phyloP scores from a whole-genome alignment of 2,888 invertebrate species.

The Temnothorax rugatulus region DNA sequence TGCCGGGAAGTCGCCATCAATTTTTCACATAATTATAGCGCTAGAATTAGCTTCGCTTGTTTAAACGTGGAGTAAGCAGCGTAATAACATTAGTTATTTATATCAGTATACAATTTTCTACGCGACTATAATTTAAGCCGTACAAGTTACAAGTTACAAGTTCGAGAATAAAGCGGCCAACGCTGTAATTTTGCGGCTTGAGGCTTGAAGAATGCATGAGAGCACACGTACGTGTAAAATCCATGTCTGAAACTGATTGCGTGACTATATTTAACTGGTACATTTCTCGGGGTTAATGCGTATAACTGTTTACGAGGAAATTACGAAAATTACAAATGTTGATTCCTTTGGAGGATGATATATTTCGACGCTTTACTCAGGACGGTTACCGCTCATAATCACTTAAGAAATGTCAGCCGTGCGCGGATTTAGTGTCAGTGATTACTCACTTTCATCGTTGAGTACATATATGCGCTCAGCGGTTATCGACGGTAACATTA shows the following conservation, averaged over 20 bases:
- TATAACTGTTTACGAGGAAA: conserved; percentile 49
- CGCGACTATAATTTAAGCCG: conserved; percentile 1
- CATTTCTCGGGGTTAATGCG: conserved; percentile 48
- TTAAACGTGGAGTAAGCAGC: not conserved
- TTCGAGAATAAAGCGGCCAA: not conserved
- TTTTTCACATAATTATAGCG: conserved; percentile 14
- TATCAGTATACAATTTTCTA: conserved; percentile 3
- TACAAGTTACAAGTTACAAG: conserved; percentile 1
- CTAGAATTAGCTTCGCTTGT: not conserved
- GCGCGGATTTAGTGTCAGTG: conserved; percentile 56
- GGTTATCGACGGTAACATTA: conserved; percentile 55
- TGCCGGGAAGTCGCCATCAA: conserved; percentile 12
- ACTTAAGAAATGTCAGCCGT: conserved; percentile 55
- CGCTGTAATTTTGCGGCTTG: conserved; percentile 45
- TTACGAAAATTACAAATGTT: conserved; percentile 55
- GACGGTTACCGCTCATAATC: conserved; percentile 52
- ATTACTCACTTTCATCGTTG: conserved; percentile 54
- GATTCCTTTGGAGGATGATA: conserved; percentile 43
- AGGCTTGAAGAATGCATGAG: conserved; percentile 11
- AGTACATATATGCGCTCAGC: conserved; percentile 10
- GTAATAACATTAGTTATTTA: conserved; percentile 6
- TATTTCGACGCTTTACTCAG: conserved; percentile 38
- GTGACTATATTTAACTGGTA: conserved; percentile 50
- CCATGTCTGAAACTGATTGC: conserved; percentile 16
- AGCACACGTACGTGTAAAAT: conserved; percentile 6